phyloP scores from a whole-genome alignment of 1,140 invertebrate species.

The Cyrtorhinus lividipennis region DNA sequence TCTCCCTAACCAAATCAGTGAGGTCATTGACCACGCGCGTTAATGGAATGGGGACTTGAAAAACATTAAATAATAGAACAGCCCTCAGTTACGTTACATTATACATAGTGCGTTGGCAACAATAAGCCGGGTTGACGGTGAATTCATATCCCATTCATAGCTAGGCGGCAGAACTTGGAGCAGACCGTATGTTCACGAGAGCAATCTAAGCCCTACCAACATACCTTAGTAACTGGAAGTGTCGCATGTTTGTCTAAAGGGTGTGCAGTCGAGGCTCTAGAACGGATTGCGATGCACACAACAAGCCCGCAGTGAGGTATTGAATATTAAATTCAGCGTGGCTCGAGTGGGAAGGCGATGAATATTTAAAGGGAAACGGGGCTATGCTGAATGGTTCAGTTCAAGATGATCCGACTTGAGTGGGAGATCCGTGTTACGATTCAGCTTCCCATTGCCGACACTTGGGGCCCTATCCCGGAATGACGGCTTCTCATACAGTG shows the following conservation, averaged over 20 bases:
- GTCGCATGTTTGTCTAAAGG: not conserved
- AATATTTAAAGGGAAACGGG: not conserved
- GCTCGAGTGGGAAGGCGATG: not conserved
- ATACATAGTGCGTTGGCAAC: not conserved
- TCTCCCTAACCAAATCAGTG: too few relatives aligned
- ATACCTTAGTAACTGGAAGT: too few relatives aligned
- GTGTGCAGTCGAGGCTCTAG: not conserved
- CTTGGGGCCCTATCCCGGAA: too few relatives aligned
- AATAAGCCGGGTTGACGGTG: not conserved
- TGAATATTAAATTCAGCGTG: not conserved
- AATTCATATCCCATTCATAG: not conserved
- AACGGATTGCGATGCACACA: constrained; percentile 4
- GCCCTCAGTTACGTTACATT: not conserved
- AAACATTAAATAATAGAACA: not conserved
- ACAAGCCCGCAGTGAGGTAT: not conserved
- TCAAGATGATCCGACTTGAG: constrained; percentile 1
- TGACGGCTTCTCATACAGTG: too few relatives aligned
- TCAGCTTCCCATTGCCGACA: not conserved
- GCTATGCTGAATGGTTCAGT: not conserved
- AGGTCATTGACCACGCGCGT: too few relatives aligned
- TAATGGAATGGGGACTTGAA: not conserved
- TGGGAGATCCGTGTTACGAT: not conserved
- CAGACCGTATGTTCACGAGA: not conserved
- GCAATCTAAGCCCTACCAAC: not conserved
- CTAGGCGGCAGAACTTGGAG: not conserved